phyloP scores from a whole-genome alignment of 2,888 invertebrate genomes.

The Ryuthela nishihirai region DNA sequence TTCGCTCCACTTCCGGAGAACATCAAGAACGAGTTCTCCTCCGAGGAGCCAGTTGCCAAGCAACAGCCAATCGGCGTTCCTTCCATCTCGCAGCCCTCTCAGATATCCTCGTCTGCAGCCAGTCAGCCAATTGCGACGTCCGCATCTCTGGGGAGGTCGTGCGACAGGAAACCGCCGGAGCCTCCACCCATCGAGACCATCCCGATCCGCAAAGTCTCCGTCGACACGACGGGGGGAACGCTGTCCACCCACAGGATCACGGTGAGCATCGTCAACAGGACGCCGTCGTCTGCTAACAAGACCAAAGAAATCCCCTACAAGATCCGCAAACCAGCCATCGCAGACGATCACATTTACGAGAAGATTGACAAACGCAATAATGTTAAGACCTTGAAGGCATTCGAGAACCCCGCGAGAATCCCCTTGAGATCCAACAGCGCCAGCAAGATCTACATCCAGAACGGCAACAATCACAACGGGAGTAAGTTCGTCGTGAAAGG shows the following conservation, averaged over 20 bases:
- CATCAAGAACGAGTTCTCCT: conserved; percentile 34
- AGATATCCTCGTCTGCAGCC: neutral
- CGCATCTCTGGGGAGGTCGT: neutral
- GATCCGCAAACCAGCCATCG: conserved; percentile 3
- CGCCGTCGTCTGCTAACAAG: conserved; percentile 14
- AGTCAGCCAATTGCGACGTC: neutral
- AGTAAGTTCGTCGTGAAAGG: conserved; percentile 10
- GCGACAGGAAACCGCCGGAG: conserved; percentile 60
- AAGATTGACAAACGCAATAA: conserved; percentile 24
- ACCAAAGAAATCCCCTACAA: conserved; percentile 30
- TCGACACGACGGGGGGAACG: conserved; percentile 18
- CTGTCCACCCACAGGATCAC: conserved; percentile 26
- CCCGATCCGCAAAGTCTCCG: conserved; percentile 53
- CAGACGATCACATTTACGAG: conserved; percentile 35
- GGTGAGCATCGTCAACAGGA: conserved; percentile 31
- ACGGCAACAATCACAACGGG: conserved; percentile 20
- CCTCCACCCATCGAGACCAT: conserved; percentile 90
- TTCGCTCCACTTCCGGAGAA: conserved; percentile 80
- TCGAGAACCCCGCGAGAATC: conserved; percentile 10
- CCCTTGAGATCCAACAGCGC: conserved; percentile 35
- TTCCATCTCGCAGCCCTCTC: neutral
- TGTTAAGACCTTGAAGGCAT: conserved; percentile 14
- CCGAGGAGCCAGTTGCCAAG: conserved; percentile 19
- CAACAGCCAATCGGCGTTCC: conserved; percentile 45
- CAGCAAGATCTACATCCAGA: conserved; percentile 22